Conservation (phyloP, 1,140 invertebrate genomes). For the Megathymus violae region DNA sequence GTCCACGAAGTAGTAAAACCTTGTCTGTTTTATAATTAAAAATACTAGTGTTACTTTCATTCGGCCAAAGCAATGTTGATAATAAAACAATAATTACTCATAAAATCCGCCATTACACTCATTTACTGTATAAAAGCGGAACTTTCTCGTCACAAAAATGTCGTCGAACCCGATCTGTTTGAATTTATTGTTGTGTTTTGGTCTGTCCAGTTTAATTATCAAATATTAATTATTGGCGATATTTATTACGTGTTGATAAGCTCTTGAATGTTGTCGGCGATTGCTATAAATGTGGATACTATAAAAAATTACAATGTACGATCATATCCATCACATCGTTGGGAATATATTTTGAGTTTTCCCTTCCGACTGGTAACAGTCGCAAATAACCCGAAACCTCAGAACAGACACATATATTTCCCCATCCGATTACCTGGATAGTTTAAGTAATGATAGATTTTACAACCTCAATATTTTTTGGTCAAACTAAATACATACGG, state of each 20-base stretch:
- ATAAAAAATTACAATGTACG: too few relatives aligned
- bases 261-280: constrained; percentile 29
- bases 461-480: too few relatives aligned
- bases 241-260: constrained; percentile 47
- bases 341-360: too few relatives aligned
- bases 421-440: too few relatives aligned
- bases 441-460: too few relatives aligned
- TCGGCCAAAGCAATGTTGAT: constrained; percentile 18
- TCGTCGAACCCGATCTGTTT: constrained; percentile 31
- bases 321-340: too few relatives aligned
- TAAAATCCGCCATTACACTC: constrained; percentile 22
- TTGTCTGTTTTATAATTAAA: constrained; percentile 19
- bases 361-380: too few relatives aligned
- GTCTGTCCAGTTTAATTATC: constrained; percentile 43
- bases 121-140: constrained; percentile 29
- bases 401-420: too few relatives aligned
- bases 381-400: too few relatives aligned
- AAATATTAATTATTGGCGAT: constrained; percentile 47
- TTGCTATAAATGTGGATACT: too few relatives aligned
- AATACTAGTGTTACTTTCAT: constrained; percentile 27
- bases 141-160: constrained; percentile 40
- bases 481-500: too few relatives aligned
- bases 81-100: constrained; percentile 33
- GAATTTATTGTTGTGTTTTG: constrained; percentile 42
- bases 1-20: too few relatives aligned